These are phyloP conservation scores for Machimus rusticus DNA, from an alignment of 2,888 invertebrate genomes.

Conservation along the genomic window DNA sequence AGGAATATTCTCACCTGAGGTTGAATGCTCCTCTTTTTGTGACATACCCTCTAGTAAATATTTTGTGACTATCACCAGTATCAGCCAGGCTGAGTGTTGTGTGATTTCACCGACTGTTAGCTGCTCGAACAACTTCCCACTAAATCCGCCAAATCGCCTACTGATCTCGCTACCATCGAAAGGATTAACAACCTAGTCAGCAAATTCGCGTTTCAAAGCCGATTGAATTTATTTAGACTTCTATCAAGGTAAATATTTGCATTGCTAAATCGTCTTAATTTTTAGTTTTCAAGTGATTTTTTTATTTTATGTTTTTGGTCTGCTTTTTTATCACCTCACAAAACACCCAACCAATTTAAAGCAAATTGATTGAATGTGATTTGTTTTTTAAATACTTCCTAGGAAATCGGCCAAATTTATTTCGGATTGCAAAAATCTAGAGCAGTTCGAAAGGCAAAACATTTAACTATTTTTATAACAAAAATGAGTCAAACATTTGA, in stretches of 20 bases:
- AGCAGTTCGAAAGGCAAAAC: not conserved
- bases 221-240: not conserved
- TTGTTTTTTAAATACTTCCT: not conserved
- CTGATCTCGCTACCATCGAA: not conserved
- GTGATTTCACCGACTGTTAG: not conserved
- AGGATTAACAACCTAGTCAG: not conserved
- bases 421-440: not conserved
- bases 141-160: not conserved
- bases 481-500: not conserved
- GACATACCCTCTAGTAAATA: not conserved
- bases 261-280: not conserved
- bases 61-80: not conserved
- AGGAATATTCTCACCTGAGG: not conserved
- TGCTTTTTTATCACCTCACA: not conserved
- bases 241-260: not conserved
- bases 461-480: not conserved
- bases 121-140: not conserved
- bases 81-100: not conserved
- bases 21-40: not conserved
- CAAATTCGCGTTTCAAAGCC: not conserved
- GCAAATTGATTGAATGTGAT: not conserved
- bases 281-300: not conserved
- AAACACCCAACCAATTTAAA: not conserved
- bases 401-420: not conserved
- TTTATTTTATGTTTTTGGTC: not conserved